Evolutionary conservation across 2,888 invertebrate genomes (phyloP), one percentile per base, ranked within the genome.

Genomic region (Iphiclides podalirius): DNA sequence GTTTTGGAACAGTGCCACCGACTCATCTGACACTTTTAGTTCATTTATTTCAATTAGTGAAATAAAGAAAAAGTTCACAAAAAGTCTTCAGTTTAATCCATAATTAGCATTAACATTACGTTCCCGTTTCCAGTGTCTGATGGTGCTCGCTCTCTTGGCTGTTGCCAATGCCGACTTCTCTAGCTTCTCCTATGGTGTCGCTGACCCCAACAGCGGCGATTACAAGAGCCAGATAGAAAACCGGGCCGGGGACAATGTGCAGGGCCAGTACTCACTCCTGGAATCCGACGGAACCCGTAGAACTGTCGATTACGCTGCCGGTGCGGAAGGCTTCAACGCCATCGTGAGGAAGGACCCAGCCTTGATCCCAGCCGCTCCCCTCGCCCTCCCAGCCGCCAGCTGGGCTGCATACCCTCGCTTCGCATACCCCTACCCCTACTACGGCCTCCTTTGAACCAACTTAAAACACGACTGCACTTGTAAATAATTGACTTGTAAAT

Each of bases 221-320:
- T 82, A 76, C 68, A 90, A 91, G 70, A 81, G 76, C 72, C 90
- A 90, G 72, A 69, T 77, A 1, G 90, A 91, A 66, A 74, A 70
- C 53, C 85, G 90, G 33, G 73, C 75, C 12, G 90, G 89, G 2
- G 70, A 86, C 69, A 80, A 84, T 57, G 90, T 90, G 26, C 78
- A 79, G 53, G 90, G 91, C 35, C 89, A 89, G 63, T 90, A 90
- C 79, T 87, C 89, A 17, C 78, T 90, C 39, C 65, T 82, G 51
- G 90, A 91, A 55, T 67, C 90, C 20, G 91, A 90, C 56, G 90
- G 91, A 51, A 84, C 88, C 28, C 75, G 79, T 46, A 81, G 90
- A 47, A 90, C 82, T 9, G 91, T 91, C 0, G 90, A 91, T 72
- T 91, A 91, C 68, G 82, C 88, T n/a, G 90, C 90, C 20, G 90